Conservation (phyloP, 2,113 vertebrate genomes). For the Zosterops lateralis region DNA sequence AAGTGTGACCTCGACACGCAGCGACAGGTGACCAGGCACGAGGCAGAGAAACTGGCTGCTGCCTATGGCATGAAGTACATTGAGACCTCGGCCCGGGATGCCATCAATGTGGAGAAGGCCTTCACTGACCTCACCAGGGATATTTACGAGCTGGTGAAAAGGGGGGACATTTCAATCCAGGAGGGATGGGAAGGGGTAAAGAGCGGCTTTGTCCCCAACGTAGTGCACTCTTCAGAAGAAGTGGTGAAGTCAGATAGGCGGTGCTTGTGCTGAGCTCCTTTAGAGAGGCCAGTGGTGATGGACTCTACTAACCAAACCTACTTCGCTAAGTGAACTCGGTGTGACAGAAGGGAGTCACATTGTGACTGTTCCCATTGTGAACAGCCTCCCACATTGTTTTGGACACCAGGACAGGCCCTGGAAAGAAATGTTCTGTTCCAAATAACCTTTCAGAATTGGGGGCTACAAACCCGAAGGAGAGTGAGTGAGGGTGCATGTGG, state of each 20-base stretch:
- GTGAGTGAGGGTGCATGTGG: conserved; percentile 65
- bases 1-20: conserved; percentile 95
- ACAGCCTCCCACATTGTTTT: conserved; percentile 20
- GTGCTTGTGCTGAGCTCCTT: conserved; percentile 87
- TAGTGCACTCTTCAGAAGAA: conserved; percentile 93
- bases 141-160: conserved; percentile 92
- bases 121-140: conserved; percentile 94
- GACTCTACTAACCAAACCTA: conserved; percentile 66
- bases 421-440: conserved; percentile 49
- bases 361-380: conserved; percentile 12
- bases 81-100: conserved; percentile 92
- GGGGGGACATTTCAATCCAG: conserved; percentile 94
- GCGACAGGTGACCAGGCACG: conserved; percentile 90
- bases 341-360: conserved; percentile 43
- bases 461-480: background rate
- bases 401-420: conserved; percentile 42
- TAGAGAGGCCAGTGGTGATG: conserved; percentile 38
- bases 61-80: conserved; percentile 93
- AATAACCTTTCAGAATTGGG: conserved; percentile 38
- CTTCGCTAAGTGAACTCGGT: conserved; percentile 65
- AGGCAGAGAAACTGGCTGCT: conserved; percentile 92
- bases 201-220: conserved; percentile 94
- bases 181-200: conserved; percentile 98
- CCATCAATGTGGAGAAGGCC: conserved; percentile 96
- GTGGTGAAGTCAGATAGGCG: conserved; percentile 89